A percentile compares a stretch with the other conserved stretches of the same genome.
Evolutionary conservation across 1,140 invertebrate genomes (phyloP).

Genomic region (Paraescarpia echinospica): DNA sequence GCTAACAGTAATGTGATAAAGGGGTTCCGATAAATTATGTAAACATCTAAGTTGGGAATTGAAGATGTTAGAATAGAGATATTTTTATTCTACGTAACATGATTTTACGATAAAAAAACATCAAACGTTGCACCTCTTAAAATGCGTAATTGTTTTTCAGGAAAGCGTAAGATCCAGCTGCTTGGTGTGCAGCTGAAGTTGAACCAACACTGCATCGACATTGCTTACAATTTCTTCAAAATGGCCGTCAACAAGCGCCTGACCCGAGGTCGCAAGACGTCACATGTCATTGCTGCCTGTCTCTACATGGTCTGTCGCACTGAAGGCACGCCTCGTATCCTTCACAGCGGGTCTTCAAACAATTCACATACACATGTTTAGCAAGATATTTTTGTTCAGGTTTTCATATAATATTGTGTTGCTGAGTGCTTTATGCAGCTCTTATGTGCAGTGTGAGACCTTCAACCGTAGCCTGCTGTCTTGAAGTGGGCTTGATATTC

Average conservation of each 20-base stretch:
- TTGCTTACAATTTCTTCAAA: conserved; percentile 94
- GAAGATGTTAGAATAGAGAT: too few relatives aligned
- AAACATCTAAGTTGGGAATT: too few relatives aligned
- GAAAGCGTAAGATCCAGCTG: conserved; percentile 51
- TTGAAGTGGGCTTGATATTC: neutral
- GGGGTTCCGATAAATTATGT: too few relatives aligned
- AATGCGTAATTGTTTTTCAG: conserved; percentile 33
- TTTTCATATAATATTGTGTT: neutral
- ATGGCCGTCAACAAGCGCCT: conserved; percentile 79
- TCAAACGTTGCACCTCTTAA: conserved; percentile 1
- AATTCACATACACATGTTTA: neutral
- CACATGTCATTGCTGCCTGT: conserved; percentile 94
- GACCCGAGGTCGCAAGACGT: conserved; percentile 85
- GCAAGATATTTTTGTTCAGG: neutral
- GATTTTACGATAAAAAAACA: too few relatives aligned
- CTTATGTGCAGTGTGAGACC: neutral
- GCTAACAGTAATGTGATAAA: too few relatives aligned
- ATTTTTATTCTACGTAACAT: neutral
- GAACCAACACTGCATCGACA: conserved; percentile 89
- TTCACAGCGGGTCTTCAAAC: conserved; percentile 56
- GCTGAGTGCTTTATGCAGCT: neutral
- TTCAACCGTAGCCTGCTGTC: neutral
- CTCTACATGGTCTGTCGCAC: conserved; percentile 95
- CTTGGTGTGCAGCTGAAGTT: conserved; percentile 63
- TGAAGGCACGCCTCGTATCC: conserved; percentile 90